phyloP scores from a whole-genome alignment of 1,140 invertebrate species.

The Brachionus rubens region DNA sequence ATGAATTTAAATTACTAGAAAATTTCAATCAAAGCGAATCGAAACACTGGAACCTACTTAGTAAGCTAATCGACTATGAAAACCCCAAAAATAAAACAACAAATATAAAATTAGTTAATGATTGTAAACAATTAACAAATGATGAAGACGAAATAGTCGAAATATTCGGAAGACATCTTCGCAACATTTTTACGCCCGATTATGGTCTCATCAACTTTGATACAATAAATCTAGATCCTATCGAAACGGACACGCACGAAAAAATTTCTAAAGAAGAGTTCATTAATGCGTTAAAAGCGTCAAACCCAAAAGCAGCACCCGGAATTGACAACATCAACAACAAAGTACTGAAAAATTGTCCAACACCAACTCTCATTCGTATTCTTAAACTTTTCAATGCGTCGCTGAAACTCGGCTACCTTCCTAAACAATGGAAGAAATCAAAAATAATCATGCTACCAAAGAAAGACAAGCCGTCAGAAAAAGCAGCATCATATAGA shows the following conservation, averaged over 20 bases:
- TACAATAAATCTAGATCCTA: neutral
- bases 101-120: neutral
- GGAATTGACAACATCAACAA: neutral
- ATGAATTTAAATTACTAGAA: neutral
- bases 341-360: slow-evolving; percentile 11
- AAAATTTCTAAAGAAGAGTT: neutral
- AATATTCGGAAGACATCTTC: neutral
- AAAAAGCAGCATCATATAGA: slow-evolving; percentile 12
- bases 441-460: slow-evolving; percentile 34
- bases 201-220: neutral
- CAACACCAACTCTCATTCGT: neutral
- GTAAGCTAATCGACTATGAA: neutral
- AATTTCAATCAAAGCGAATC: neutral
- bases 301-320: neutral
- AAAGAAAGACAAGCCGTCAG: slow-evolving; percentile 46
- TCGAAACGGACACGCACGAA: neutral
- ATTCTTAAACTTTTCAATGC: neutral
- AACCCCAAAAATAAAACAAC: neutral
- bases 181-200: neutral
- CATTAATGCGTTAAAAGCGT: neutral
- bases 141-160: neutral
- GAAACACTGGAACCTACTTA: neutral
- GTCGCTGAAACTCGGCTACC: neutral
- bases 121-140: neutral
- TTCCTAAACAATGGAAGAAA: slow-evolving; percentile 44